A percentile compares a stretch with the other conserved stretches of the same genome.
Evolutionary conservation across 2,797 vertebrate species (phyloP).

Genomic region (Neosilurus hyrtlii): DNA sequence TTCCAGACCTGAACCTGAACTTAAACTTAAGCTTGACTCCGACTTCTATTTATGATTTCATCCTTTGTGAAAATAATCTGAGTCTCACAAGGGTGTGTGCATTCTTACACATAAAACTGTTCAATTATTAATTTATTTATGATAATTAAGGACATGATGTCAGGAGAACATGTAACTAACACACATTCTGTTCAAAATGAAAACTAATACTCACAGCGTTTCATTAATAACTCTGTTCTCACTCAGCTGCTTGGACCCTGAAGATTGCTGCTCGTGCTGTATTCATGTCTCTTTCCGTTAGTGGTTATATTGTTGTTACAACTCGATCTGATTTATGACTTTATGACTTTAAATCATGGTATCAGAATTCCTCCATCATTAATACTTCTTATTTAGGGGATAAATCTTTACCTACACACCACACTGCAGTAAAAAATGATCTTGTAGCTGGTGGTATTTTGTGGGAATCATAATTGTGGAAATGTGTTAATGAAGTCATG

Average conservation of each 20-base stretch:
- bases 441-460: background rate
- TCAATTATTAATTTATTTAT: background rate
- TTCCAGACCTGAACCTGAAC: background rate
- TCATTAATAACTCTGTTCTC: background rate
- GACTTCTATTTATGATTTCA: background rate
- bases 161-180: background rate
- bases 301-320: background rate
- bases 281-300: background rate
- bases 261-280: background rate
- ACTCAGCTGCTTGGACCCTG: background rate
- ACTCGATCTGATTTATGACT: background rate
- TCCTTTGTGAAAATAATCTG: background rate
- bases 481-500: background rate
- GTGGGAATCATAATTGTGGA: background rate
- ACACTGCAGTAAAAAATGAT: background rate
- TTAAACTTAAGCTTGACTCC: background rate
- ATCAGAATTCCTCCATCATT: background rate
- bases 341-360: background rate
- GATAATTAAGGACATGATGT: background rate
- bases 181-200: background rate
- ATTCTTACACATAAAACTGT: background rate
- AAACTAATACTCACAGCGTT: background rate
- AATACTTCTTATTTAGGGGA: background rate
- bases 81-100: background rate
- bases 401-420: background rate